Evolutionary conservation across 2,113 vertebrate genomes (phyloP).

Genomic region (Gallinago jamesoni): DNA sequence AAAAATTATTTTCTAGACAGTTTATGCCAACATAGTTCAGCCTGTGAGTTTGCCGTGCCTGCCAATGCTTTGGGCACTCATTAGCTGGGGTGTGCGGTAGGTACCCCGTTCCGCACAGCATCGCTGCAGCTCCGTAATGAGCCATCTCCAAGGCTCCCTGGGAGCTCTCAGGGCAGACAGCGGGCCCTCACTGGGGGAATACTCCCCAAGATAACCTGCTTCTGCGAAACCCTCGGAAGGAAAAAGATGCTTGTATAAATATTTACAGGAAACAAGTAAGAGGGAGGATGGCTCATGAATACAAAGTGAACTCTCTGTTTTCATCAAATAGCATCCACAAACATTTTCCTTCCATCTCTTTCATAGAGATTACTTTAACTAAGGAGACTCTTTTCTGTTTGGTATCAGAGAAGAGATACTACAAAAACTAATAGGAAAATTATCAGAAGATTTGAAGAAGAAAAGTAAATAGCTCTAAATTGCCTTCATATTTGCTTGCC

Average conservation of each 20-base stretch:
- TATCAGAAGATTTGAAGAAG: not conserved
- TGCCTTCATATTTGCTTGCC: not conserved
- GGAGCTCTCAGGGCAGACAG: rapidly evolving
- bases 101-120: rapidly evolving
- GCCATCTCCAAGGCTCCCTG: rapidly evolving
- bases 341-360: not conserved
- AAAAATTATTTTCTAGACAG: not conserved
- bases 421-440: not conserved
- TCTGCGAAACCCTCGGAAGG: not conserved
- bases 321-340: not conserved
- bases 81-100: not conserved
- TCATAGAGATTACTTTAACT: not conserved
- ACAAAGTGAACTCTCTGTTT: not conserved
- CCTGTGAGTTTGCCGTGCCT: not conserved
- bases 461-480: not conserved
- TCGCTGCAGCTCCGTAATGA: not conserved
- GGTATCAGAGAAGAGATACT: not conserved
- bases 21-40: not conserved
- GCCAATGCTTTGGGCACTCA: not conserved
- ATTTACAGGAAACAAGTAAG: not conserved
- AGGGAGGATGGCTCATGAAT: not conserved
- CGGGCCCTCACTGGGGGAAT: rapidly evolving
- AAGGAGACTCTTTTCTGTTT: not conserved
- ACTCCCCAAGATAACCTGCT: not conserved
- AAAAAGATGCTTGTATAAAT: not conserved